Base-by-base conservation (phyloP, 2,888 invertebrate species). In the Sthenelais limicola region DNA sequence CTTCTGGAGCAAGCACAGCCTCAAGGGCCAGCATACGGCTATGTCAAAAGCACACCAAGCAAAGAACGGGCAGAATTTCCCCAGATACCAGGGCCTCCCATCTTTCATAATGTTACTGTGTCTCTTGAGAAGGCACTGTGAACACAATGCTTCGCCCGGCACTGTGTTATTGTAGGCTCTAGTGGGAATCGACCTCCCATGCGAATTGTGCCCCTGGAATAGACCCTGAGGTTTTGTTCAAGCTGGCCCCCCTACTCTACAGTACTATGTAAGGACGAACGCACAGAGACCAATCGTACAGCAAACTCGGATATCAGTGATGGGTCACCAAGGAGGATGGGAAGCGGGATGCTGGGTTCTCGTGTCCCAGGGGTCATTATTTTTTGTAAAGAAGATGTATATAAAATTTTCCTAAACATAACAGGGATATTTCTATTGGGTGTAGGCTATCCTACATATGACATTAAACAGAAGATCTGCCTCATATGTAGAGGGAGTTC, bases 61-160 rank as follows among this genome's bases (percentile, higher is more conserved):
- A 56, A 56, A 56, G 56, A 56, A 62, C 24, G 62, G 38, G 26
- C 35, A 62, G 62, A 62, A 38, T 62, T 62, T 38, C 62, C 62
- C 62, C 28, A 12, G 62, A 43, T 21, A 38, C 62, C 62, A 15
- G 15, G 24, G 21, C 33, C 9, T 15, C 38, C 62, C 38, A 62
- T 62, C 62, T 35, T 62, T 62, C 62, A 62, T 62, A 62, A 62
- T 62, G 62, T 62, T 62, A 62, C 62, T 26, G 62, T 12, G 38
- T 62, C 62, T 28, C 62, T 7, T 21, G 62, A 62, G 38, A 24
- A 43, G 62, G 38, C 35, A 26, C 38, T 38, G 21, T 12, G 38
- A 62, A 62, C 62, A 62, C 62, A 62, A 62, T 62, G 62, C 24
- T 28, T 21, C 18, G 38, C 38, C 62, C n/a, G 62, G 35, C 28